phyloP scores from a whole-genome alignment of 30 jellyfish, hydroid and myxozoan species.

The Hydractinia echinata region DNA sequence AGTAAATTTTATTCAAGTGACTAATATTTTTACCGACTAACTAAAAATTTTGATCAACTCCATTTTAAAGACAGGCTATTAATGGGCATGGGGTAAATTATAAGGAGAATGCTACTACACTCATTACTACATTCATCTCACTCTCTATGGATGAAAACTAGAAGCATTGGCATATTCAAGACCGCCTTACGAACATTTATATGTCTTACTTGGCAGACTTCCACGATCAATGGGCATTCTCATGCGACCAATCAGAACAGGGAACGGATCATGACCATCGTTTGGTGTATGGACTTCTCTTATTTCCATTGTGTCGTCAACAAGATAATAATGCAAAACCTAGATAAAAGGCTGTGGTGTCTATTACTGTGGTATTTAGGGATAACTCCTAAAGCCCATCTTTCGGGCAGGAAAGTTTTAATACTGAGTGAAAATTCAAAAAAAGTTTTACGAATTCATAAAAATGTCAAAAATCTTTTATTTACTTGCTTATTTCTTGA shows the following conservation, averaged over 20 bases:
- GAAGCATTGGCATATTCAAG: too few species aligned
- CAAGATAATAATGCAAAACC: slow-evolving; percentile 88
- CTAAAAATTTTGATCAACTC: too few species aligned
- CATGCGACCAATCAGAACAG: slow-evolving; percentile 84
- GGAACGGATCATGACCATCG: slow-evolving; percentile 98
- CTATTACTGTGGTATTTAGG: too few species aligned
- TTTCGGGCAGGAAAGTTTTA: too few species aligned
- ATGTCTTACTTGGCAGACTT: slow-evolving; percentile 52
- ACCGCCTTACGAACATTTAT: too few species aligned
- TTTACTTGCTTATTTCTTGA: too few species aligned
- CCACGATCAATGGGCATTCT: slow-evolving; percentile 84
- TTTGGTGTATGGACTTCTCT: slow-evolving; percentile 92
- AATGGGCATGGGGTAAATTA: background rate
- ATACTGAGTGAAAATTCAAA: too few species aligned
- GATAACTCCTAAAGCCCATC: too few species aligned
- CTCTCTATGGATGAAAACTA: background rate
- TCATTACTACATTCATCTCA: background rate
- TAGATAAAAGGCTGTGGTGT: background rate
- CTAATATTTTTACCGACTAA: too few species aligned
- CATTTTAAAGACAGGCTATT: background rate
- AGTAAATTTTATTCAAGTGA: too few species aligned
- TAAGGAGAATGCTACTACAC: background rate
- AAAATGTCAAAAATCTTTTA: too few species aligned
- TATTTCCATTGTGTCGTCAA: slow-evolving; percentile 94
- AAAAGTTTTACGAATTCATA: too few species aligned